These are phyloP conservation scores for Probosciger aterrimus DNA, from an alignment of 2,113 vertebrate genomes.

Conservation along the genomic window DNA sequence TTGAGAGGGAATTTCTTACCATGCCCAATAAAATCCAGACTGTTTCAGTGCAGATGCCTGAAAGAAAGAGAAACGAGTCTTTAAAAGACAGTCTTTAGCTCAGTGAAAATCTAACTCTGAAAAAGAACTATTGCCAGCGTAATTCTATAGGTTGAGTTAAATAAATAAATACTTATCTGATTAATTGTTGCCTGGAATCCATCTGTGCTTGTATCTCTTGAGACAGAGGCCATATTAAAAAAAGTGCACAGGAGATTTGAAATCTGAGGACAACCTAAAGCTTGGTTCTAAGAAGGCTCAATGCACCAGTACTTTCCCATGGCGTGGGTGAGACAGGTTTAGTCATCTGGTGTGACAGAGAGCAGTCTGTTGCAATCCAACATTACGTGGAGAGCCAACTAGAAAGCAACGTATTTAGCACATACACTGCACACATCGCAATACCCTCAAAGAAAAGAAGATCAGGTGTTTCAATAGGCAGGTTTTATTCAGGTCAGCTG, in stretches of 20 bases:
- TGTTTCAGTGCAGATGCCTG: conserved; percentile 34
- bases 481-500: conserved; percentile 37
- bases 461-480: neutral
- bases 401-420: conserved; percentile 53
- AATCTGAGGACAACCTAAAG: conserved; percentile 63
- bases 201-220: conserved; percentile 69
- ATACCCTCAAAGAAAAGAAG: conserved; percentile 36
- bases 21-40: conserved; percentile 43
- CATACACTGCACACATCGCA: conserved; percentile 15
- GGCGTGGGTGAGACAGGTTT: conserved; percentile 47
- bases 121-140: conserved; percentile 20
- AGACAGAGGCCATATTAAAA: conserved; percentile 59
- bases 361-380: conserved; percentile 46
- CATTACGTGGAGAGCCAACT: conserved; percentile 19
- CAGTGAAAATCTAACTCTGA: conserved; percentile 7
- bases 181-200: conserved; percentile 68
- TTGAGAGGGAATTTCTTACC: conserved; percentile 54
- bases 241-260: conserved; percentile 51
- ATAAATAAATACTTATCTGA: conserved; percentile 74
- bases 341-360: conserved; percentile 46
- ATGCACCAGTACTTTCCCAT: conserved; percentile 21
- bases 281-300: conserved; percentile 55
- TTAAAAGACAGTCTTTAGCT: conserved; percentile 37
- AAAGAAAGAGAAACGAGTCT: conserved; percentile 40
- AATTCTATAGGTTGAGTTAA: conserved; percentile 68